Evolutionary conservation across 2,888 invertebrate species (phyloP), one percentile per base, ranked within the genome.

Genomic region (Agrilus cyanescens): DNA sequence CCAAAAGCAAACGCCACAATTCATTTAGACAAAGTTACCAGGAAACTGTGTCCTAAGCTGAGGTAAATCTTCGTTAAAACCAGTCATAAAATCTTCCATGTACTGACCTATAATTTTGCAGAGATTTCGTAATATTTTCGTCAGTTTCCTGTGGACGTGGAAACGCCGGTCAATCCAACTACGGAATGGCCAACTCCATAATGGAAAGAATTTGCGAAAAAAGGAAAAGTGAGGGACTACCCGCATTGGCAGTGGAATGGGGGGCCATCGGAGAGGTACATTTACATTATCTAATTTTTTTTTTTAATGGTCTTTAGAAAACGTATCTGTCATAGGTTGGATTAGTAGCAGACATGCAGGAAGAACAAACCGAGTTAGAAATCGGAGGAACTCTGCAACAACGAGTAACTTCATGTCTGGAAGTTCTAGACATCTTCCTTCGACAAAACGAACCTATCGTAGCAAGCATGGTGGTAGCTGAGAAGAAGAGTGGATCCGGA

Each of bases 81-180:
- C 12, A 8, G 10, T 12, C 12, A 30, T 13, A 3, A 12, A n/a
- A 12, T 33, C 15, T n/a, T 2, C 5, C 2, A n/a, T 13, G 2
- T 14, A n/a, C 18, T 2, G 3, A 14, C 4, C 47, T 45, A 31
- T 2, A 30, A 32, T 35, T 16, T 46, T 46, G 10, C 54, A 73
- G 79, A 56, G 75, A 84, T 67, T 94, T 94, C 62, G 90, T 94
- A 1, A 80, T 87, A 14, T 94, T 93, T 69, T 93, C 93, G 0
- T 91, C 91, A 13, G 86, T 93, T 5, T 83, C 87, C 0, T 90
- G 91, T 60, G 93, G 93, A 12, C 76, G 90, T 15, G 94, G 94
- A 53, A 93, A 93, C 65, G 81, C 84, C 4, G 91, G 91, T 1
- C 94, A 94, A 69, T 80, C 85, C 14, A 90, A 89, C 68, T 93